Evolutionary conservation across 2,888 invertebrate species (phyloP).

Genomic region (Thumatha senex): DNA sequence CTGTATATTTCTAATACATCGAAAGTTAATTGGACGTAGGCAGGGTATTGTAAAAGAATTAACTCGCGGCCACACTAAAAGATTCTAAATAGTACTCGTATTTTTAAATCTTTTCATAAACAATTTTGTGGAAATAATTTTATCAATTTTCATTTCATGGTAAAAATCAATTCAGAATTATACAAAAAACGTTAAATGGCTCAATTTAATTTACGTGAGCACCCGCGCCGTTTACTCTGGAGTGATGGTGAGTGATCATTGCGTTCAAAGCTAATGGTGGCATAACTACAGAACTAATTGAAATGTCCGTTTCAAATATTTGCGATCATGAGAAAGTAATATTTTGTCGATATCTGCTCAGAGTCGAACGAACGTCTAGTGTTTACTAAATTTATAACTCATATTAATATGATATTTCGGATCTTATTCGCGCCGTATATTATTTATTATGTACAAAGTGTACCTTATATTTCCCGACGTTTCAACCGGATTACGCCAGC

Average conservation of each 20-base stretch:
- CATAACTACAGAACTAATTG: conserved; percentile 14
- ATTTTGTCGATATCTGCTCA: not conserved
- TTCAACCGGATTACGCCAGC: no score
- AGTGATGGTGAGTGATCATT: conserved; percentile 1
- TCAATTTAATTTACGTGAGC: conserved; percentile 27
- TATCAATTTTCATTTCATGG: conserved; percentile 29
- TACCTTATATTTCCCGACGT: no score
- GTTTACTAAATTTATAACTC: no score
- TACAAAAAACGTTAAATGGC: conserved; percentile 24
- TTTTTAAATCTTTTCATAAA: conserved; percentile 41
- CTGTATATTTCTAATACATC: conserved; percentile 71
- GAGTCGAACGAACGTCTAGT: no score
- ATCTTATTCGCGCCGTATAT: no score
- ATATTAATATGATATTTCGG: no score
- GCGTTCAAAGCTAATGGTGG: conserved; percentile 4
- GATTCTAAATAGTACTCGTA: conserved; percentile 13
- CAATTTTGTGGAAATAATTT: conserved; percentile 31
- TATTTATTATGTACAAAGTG: no score
- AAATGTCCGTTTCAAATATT: conserved; percentile 9
- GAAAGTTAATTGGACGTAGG: conserved; percentile 79
- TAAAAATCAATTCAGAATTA: conserved; percentile 35
- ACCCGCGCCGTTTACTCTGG: not conserved
- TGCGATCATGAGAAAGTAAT: conserved; percentile 1
- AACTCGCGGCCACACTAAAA: conserved; percentile 52
- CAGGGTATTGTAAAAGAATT: conserved; percentile 74